phyloP scores from a whole-genome alignment of 2,797 vertebrate species.

The Falco concolor region DNA sequence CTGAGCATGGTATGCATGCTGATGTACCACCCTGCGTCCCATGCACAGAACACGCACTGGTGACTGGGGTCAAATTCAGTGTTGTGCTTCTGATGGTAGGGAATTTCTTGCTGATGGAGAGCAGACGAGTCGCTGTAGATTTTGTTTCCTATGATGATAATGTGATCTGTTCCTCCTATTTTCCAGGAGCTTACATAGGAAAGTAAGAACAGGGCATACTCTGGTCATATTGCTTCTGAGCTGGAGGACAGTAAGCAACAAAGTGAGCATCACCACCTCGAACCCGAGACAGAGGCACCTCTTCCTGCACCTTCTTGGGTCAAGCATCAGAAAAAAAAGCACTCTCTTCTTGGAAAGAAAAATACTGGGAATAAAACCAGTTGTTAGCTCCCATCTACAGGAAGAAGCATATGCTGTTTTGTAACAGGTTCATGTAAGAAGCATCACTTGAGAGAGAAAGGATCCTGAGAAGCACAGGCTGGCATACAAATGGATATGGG shows the following conservation, averaged over 20 bases:
- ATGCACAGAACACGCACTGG: fast-evolving
- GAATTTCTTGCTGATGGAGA: not conserved
- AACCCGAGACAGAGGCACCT: not conserved
- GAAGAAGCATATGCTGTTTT: not conserved
- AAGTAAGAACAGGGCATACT: not conserved
- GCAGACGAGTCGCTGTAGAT: not conserved
- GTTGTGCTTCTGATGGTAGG: not conserved
- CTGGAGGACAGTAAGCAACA: not conserved
- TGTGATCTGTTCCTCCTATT: not conserved
- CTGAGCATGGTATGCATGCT: not conserved
- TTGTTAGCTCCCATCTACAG: not conserved
- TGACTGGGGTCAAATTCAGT: not conserved
- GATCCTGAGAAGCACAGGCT: not conserved
- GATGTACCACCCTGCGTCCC: not conserved
- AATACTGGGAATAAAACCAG: not conserved
- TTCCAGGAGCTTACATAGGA: not conserved
- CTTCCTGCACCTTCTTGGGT: not conserved
- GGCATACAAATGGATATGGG: not conserved
- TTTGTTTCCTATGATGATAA: not conserved
- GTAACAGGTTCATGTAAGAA: not conserved
- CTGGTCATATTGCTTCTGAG: not conserved
- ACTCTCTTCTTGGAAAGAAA: not conserved
- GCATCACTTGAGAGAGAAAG: not conserved
- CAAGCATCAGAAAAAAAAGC: not conserved
- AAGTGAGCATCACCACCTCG: not conserved